Conservation (phyloP, 2,797 vertebrate genomes). For the Paramormyrops hopkinsi region DNA sequence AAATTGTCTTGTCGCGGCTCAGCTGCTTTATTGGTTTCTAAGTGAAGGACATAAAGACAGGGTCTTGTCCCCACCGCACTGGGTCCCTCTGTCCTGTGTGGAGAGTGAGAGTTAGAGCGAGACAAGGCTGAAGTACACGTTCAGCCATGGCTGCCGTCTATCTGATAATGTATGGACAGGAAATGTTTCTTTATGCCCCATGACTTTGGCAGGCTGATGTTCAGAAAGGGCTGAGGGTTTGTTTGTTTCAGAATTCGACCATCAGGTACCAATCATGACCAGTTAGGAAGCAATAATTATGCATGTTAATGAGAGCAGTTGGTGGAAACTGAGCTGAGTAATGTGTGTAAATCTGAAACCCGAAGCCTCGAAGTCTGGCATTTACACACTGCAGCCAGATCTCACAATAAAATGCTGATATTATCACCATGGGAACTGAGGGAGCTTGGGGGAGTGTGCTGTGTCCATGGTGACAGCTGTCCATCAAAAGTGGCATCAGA, state of each 20-base stretch:
- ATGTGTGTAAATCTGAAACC: not conserved
- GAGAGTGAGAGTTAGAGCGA: not conserved
- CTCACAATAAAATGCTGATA: not conserved
- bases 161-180: slow-evolving; percentile 69
- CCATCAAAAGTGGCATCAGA: slow-evolving; percentile 19
- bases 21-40: not conserved
- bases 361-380: not conserved
- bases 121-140: slow-evolving; percentile 38
- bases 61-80: not conserved
- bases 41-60: not conserved
- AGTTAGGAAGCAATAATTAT: too few species aligned
- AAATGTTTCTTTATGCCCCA: slow-evolving; percentile 63
- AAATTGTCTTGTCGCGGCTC: slow-evolving; percentile 28
- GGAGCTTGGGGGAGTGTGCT: slow-evolving; percentile 28
- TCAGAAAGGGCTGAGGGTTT: not conserved
- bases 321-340: not conserved
- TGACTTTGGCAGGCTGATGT: not conserved
- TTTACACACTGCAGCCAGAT: not conserved
- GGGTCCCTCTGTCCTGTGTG: not conserved
- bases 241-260: not conserved
- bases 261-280: not conserved
- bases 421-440: slow-evolving; percentile 10
- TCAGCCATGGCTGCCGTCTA: slow-evolving; percentile 50
- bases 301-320: not conserved
- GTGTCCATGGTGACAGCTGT: slow-evolving; percentile 17